Percentiles rank a stretch among this genome's conserved stretches.
Evolutionary conservation across 2,797 vertebrate species (phyloP).

Genomic region (Melanotaenia boesemani): DNA sequence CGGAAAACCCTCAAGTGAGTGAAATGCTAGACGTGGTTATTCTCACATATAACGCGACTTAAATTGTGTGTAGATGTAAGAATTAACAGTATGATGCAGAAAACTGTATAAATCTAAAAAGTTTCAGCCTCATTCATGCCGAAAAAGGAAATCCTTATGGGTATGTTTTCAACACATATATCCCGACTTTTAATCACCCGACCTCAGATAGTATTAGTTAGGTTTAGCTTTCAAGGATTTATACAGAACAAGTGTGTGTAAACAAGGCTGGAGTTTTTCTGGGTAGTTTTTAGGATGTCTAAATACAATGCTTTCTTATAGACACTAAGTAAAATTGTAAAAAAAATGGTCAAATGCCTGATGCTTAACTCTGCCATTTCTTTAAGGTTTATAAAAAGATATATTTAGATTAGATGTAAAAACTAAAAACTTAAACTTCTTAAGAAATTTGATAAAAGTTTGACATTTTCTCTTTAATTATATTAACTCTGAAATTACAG

Average conservation of each 20-base stretch:
- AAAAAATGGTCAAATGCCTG: background rate
- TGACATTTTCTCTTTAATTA: background rate
- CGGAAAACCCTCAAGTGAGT: conserved; percentile 26
- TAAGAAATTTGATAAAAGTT: background rate
- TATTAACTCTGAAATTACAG: background rate
- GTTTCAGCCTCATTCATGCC: background rate
- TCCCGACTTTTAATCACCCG: background rate
- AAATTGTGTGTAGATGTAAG: conserved; percentile 14
- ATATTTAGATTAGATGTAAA: background rate
- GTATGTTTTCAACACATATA: background rate
- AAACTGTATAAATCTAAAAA: background rate
- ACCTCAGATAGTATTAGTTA: background rate
- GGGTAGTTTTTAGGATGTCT: background rate
- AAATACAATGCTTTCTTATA: background rate
- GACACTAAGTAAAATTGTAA: background rate
- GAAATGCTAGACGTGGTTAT: background rate
- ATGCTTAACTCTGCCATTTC: background rate
- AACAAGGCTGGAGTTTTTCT: background rate
- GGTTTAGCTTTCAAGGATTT: background rate
- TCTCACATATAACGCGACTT: conserved; percentile 18
- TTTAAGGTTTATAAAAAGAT: background rate
- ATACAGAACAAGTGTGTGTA: background rate
- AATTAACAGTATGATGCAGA: background rate
- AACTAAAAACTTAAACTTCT: background rate
- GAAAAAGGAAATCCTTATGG: background rate